Evolutionary conservation across 2,113 vertebrate species (phyloP), one percentile per base, ranked within the genome.

Genomic region (Noctilio leporinus): DNA sequence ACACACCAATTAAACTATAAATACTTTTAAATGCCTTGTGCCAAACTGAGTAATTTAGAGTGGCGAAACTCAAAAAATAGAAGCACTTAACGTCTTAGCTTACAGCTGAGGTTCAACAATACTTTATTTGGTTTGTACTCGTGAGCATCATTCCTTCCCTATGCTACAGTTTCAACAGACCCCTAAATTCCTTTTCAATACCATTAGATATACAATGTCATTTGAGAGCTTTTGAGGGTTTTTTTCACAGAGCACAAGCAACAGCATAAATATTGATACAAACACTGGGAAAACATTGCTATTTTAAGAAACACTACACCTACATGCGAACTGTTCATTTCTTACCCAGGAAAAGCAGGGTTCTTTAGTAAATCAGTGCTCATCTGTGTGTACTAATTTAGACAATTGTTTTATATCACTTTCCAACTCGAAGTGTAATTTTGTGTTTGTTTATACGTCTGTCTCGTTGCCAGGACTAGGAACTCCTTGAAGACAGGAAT

Each of bases 41-140:
- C 98, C 98, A 98, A 98, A 93, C 96, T 95, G 97, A 98, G 97
- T 97, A 97, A 97, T 97, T 97, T 97, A 97, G 98, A 94, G 97
- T 86, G 96, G 97, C 98, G 98, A 97, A 98, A 97, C 97, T 97
- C 98, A 98, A 97, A 97, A 98, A 98, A 98, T 97, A 98, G 98
- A 97, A 97, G 98, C 97, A 98, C 96, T 98, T 98, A 98, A 98
- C 97, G 98, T 97, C 97, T 97, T 97, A 98, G 97, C 98, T 98
- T 97, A 97, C 97, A 97, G 98, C 97, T 96, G 96, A 98, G 95
- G 97, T 97, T 97, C 98, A 97, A 95, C 76, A 97, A 97, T 96
- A 96, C 96, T 97, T 98, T 97, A 97, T 98, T 98, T 97, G 35
- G 26, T 98, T 98, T 98, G 97, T 97, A 97, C 91, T 82, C 95